These are phyloP conservation scores for Drosophila hamatofila DNA, from an alignment of 2,888 invertebrate species.

Conservation along the genomic window DNA sequence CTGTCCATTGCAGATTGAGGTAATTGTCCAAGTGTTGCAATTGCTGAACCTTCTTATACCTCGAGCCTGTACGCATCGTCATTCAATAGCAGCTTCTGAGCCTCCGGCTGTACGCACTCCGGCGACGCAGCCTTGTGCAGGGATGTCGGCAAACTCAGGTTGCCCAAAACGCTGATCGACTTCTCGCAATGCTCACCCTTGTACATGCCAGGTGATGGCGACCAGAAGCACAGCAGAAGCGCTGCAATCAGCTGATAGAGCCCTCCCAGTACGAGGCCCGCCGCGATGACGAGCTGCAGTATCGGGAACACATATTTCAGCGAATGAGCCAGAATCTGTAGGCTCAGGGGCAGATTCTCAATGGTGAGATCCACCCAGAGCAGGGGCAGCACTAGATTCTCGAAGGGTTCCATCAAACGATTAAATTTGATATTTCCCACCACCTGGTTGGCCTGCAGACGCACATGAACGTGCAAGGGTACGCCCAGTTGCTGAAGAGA, in stretches of 20 bases:
- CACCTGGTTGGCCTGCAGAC: slow-evolving; percentile 90
- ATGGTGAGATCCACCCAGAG: slow-evolving; percentile 89
- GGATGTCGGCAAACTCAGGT: slow-evolving; percentile 28
- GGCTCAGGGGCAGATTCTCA: slow-evolving; percentile 84
- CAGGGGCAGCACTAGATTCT: slow-evolving; percentile 89
- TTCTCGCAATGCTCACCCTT: slow-evolving; percentile 46
- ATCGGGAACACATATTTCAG: slow-evolving; percentile 87
- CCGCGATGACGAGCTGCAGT: slow-evolving; percentile 85
- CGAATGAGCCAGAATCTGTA: slow-evolving; percentile 85
- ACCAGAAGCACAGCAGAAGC: slow-evolving; percentile 76
- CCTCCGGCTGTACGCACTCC: slow-evolving; percentile 46
- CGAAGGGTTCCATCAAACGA: slow-evolving; percentile 87
- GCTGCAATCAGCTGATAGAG: slow-evolving; percentile 84
- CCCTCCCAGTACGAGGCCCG: slow-evolving; percentile 86
- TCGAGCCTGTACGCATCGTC: slow-evolving; percentile 30
- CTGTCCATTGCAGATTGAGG: slow-evolving; percentile 35
- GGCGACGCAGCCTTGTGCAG: slow-evolving; percentile 42
- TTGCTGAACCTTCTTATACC: slow-evolving; percentile 17
- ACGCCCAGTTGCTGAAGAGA: slow-evolving; percentile 88
- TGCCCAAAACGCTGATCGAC: slow-evolving; percentile 24
- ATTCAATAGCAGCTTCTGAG: slow-evolving; percentile 49
- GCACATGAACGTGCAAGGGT: slow-evolving; percentile 88
- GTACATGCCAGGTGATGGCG: slow-evolving; percentile 52
- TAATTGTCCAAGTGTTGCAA: slow-evolving; percentile 5
- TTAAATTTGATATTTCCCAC: slow-evolving; percentile 88